Evolutionary conservation across 1,140 invertebrate species (phyloP).

Genomic region (Monochamus saltuarius): DNA sequence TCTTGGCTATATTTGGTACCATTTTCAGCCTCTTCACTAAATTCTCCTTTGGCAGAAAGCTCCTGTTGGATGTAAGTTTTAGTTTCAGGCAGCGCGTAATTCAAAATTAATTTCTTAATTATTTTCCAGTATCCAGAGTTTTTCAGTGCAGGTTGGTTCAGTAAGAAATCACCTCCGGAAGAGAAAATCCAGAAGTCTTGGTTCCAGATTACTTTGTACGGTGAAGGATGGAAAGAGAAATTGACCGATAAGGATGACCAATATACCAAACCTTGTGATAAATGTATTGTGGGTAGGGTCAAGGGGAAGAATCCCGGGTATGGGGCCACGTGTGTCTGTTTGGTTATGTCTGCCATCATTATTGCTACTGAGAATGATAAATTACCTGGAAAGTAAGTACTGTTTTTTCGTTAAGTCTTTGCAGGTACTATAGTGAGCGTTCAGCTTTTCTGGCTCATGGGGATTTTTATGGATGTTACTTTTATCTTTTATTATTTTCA

Average conservation of each 20-base stretch:
- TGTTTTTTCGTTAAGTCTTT: neutral
- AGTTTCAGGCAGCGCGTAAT: no score
- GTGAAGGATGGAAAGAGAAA: slow-evolving; percentile 76
- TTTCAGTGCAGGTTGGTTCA: slow-evolving; percentile 70
- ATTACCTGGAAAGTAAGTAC: slow-evolving; percentile 68
- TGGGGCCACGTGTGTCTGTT: slow-evolving; percentile 72
- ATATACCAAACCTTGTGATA: slow-evolving; percentile 63
- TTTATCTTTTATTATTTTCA: no score
- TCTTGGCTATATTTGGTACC: slow-evolving; percentile 57
- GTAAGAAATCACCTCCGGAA: slow-evolving; percentile 65
- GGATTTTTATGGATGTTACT: no score
- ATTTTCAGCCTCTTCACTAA: slow-evolving; percentile 68
- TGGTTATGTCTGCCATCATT: slow-evolving; percentile 72
- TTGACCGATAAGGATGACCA: slow-evolving; percentile 62
- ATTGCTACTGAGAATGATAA: slow-evolving; percentile 75
- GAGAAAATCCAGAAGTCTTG: slow-evolving; percentile 61
- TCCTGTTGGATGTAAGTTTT: no score
- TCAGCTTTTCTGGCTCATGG: neutral
- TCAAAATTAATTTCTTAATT: no score
- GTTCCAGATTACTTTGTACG: slow-evolving; percentile 71
- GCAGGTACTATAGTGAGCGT: neutral
- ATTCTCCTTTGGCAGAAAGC: slow-evolving; percentile 60
- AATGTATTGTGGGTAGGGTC: slow-evolving; percentile 66
- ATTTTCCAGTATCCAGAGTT: slow-evolving; percentile 58
- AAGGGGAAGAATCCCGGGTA: slow-evolving; percentile 76